Conservation (phyloP, 2,888 invertebrate genomes). For the Orthonychiurus folsomi region DNA sequence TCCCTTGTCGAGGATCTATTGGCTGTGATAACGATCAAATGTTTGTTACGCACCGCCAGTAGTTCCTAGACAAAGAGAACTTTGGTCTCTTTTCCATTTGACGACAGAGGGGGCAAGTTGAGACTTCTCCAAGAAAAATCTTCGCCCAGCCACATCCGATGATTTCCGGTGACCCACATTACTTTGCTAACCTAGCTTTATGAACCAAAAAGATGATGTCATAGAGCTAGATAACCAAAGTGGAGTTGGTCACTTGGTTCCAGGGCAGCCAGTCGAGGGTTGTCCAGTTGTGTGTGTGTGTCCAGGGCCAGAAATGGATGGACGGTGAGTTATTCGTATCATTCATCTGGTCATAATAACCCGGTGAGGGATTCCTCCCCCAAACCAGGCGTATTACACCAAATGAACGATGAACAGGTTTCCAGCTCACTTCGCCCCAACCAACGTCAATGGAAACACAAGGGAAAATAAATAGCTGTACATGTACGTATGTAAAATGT, state of each 20-base stretch:
- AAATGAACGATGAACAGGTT: too few relatives aligned
- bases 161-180: conserved; percentile 16
- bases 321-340: conserved; percentile 12
- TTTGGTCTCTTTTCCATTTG: too few relatives aligned
- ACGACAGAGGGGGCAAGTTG: too few relatives aligned
- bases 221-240: conserved; percentile 41
- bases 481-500: too few relatives aligned
- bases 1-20: conserved; percentile 41
- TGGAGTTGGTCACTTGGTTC: conserved; percentile 18
- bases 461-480: too few relatives aligned
- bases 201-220: conserved; percentile 24
- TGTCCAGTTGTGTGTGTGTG: neutral
- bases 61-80: conserved; percentile 40
- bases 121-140: too few relatives aligned
- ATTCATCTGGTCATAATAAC: conserved; percentile 39
- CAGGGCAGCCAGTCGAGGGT: conserved; percentile 8
- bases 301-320: neutral
- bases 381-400: too few relatives aligned
- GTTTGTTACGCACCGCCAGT: conserved; percentile 40
- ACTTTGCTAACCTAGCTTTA: conserved; percentile 41
- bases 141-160: too few relatives aligned
- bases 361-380: too few relatives aligned
- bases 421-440: too few relatives aligned
- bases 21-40: conserved; percentile 40
- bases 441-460: too few relatives aligned